Base-by-base conservation (phyloP, 2,888 invertebrate genomes). In the Melanostoma mellinum region DNA sequence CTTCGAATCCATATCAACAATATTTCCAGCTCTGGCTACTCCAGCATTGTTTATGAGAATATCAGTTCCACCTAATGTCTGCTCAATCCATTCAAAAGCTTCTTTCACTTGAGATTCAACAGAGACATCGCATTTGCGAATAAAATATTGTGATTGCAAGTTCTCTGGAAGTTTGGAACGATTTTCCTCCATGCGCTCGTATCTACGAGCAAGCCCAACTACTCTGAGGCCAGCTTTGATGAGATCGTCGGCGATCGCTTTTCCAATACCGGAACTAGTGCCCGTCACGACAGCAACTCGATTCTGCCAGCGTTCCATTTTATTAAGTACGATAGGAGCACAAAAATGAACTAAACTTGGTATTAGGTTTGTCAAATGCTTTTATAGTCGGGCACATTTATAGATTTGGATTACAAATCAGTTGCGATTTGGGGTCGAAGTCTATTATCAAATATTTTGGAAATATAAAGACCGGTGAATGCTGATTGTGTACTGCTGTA, bases 261-360 rank as follows among this genome's bases (percentile, higher is more conserved):
- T 92, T 3, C 93, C 94, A 78, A 94, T 94, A 2, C 94, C 94
- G 0, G 92, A 91, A 88, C 94, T 94, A 30, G 93, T 94, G 9
- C 94, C 94, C 0, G 94, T 94, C 68, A 94, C 93, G 10, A 94
- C 92, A 0, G 94, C 94, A 0, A 93, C 92, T 86, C 93, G 93
- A 73, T 93, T 93, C 3, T 87, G 86, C 93, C 93, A 93, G 35
- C 93, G 92, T 58, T 75, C 74, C 74, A 75, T 75, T 63, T 10
- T 46, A 20, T 10, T 46, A 20, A 42, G 10, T 10, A 32, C 73
- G 46, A 53, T 36, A 38, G n/a, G 20, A 30, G 20, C n/a, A 46
- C 63, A 55, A 38, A 32, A 53, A 6, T 33, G 33, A 56, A 73
- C 73, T 73, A 73, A 73, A 63, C 63, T 56, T 65, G 55, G 55